phyloP scores from a whole-genome alignment of 2,797 vertebrate species.

The Caiman crocodilus region DNA sequence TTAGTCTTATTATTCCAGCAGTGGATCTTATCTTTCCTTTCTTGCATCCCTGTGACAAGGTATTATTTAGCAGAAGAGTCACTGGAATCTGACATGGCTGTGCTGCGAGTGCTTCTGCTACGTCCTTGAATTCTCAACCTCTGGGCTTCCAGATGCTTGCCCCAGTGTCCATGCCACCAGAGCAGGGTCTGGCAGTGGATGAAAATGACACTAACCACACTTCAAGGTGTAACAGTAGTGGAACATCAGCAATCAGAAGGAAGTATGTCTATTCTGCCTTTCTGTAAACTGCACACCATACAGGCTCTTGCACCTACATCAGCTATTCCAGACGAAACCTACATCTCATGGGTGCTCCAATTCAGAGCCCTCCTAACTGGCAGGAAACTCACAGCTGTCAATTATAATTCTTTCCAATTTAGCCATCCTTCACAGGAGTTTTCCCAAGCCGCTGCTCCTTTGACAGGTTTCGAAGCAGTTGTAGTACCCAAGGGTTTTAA shows the following conservation, averaged over 20 bases:
- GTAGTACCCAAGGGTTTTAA: not conserved
- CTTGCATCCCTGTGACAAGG: too few relatives aligned
- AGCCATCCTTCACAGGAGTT: not conserved
- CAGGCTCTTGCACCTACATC: not conserved
- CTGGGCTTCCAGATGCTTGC: too few relatives aligned
- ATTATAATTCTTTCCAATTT: not conserved
- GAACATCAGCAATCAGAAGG: fast-evolving
- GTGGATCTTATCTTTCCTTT: not conserved
- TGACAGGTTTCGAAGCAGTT: not conserved
- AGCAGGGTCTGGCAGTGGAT: too few relatives aligned
- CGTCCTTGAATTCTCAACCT: too few relatives aligned
- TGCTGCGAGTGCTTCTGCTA: too few relatives aligned
- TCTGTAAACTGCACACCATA: not conserved
- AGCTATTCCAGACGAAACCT: not conserved
- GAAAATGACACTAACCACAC: too few relatives aligned
- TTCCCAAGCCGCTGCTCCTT: not conserved
- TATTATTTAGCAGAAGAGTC: too few relatives aligned
- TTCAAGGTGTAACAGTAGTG: not conserved
- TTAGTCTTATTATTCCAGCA: not conserved
- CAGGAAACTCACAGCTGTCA: not conserved
- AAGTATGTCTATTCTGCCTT: not conserved
- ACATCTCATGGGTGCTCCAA: not conserved
- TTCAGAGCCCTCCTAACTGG: not conserved
- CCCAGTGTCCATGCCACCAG: not conserved
- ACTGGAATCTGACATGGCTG: too few relatives aligned